A percentile compares a stretch with the other conserved stretches of the same genome.
Conservation (phyloP, 2,888 invertebrate genomes). For the Meiosimyza decipiens region DNA sequence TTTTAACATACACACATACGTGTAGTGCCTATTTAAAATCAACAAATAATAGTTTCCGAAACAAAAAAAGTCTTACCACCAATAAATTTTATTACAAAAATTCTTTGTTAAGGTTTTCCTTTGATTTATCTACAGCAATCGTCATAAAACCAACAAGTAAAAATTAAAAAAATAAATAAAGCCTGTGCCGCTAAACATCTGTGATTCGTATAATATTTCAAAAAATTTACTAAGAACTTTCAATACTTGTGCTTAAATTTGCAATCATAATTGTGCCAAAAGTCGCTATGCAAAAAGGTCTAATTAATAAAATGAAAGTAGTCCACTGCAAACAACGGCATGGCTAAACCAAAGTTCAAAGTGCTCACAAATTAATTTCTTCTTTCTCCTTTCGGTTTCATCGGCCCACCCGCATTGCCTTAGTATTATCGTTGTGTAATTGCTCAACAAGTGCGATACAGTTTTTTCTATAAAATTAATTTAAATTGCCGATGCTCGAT, state of each 20-base stretch:
- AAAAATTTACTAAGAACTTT: too few relatives aligned
- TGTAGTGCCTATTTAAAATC: too few relatives aligned
- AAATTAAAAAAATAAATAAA: too few relatives aligned
- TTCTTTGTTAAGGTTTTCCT: neutral
- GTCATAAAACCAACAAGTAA: too few relatives aligned
- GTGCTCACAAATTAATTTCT: neutral
- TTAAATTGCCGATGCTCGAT: neutral
- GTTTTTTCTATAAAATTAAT: neutral
- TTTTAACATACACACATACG: too few relatives aligned
- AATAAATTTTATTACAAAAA: neutral
- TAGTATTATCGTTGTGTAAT: constrained; percentile 17
- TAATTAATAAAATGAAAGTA: neutral
- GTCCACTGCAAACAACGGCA: neutral
- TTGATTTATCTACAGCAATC: neutral
- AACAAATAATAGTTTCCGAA: neutral
- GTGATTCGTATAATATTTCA: too few relatives aligned
- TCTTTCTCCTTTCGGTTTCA: neutral
- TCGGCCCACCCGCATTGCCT: neutral
- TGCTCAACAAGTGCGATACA: constrained; percentile 15
- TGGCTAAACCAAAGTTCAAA: constrained; percentile 32
- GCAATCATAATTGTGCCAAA: too few relatives aligned
- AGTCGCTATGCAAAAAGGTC: too few relatives aligned
- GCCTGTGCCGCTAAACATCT: too few relatives aligned
- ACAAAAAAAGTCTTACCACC: neutral
- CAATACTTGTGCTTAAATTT: too few relatives aligned